Percentiles rank a stretch among this genome's conserved stretches.
Evolutionary conservation across 2,888 invertebrate genomes (phyloP).

Genomic region (Zaprionus bogoriensis): DNA sequence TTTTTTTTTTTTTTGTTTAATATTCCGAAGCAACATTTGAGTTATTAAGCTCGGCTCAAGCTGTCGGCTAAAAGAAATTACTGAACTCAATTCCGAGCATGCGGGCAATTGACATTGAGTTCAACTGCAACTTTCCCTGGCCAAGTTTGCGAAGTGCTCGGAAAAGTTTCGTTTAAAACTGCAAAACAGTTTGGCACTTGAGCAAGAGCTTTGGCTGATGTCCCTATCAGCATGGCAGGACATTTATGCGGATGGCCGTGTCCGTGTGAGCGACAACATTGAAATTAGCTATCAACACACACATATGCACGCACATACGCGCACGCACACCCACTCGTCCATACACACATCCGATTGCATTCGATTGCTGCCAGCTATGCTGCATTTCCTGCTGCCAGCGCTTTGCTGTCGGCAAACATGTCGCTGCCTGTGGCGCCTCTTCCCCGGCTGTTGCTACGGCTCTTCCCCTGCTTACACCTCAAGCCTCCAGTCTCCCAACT

Average conservation of each 20-base stretch:
- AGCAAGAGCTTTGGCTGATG: constrained; percentile 8
- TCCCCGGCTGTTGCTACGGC: not conserved
- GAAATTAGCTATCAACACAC: constrained; percentile 52
- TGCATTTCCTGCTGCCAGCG: constrained; percentile 1
- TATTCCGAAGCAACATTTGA: not conserved
- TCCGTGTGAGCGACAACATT: constrained; percentile 21
- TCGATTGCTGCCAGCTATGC: constrained; percentile 22
- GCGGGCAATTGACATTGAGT: not conserved
- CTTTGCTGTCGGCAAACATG: not conserved
- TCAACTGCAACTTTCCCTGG: not conserved
- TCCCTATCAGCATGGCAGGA: constrained; percentile 18
- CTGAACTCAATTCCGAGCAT: not conserved
- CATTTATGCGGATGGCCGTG: constrained; percentile 20
- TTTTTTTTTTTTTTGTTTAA: not conserved
- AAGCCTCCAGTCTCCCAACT: too few species aligned
- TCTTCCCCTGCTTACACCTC: not conserved
- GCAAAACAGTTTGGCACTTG: constrained; percentile 19
- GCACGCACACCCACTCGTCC: not conserved
- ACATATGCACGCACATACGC: not conserved
- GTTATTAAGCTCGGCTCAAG: not conserved
- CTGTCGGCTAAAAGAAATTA: not conserved
- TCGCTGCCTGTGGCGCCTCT: not conserved
- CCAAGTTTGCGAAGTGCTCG: not conserved
- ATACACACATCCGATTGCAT: constrained; percentile 8
- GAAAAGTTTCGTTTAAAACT: constrained; percentile 11